These are phyloP conservation scores for Seriola aureovittata DNA, from an alignment of 2,113 vertebrate genomes.

Conservation along the genomic window DNA sequence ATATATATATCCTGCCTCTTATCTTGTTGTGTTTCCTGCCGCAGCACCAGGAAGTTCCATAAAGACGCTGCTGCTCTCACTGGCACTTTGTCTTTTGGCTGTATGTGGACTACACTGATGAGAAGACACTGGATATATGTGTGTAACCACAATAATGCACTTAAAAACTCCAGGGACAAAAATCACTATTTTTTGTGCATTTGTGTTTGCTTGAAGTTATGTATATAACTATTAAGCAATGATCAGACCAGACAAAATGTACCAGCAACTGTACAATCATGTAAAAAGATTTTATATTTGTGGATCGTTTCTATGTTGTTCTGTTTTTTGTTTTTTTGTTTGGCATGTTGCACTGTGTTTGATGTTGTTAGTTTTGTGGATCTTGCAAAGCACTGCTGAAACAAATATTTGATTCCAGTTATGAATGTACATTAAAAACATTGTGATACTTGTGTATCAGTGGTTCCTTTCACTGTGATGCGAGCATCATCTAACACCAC, in stretches of 20 bases:
- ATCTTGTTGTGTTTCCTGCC: background rate
- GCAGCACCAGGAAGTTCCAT: constrained; percentile 19
- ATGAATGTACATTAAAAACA: constrained; percentile 62
- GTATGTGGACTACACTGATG: constrained; percentile 21
- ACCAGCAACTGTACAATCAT: constrained; percentile 1
- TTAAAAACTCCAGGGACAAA: constrained; percentile 29
- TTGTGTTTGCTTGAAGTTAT: constrained; percentile 11
- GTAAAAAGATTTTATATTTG: background rate
- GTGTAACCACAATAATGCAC: constrained; percentile 31
- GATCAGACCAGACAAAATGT: background rate
- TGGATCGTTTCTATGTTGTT: background rate
- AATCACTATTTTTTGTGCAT: constrained; percentile 45
- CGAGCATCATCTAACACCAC: constrained; percentile 27
- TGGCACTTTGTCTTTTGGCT: constrained; percentile 35
- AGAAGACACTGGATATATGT: constrained; percentile 19
- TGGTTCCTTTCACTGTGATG: background rate
- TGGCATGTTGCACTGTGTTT: constrained; percentile 32
- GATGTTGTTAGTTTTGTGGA: background rate
- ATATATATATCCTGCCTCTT: too few relatives aligned
- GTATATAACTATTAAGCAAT: constrained; percentile 23
- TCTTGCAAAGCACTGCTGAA: constrained; percentile 24
- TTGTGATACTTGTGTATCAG: background rate
- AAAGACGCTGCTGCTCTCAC: constrained; percentile 36
- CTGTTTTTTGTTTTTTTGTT: constrained; percentile 17
- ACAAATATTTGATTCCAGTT: constrained; percentile 46